Evolutionary conservation across 2,113 vertebrate genomes (phyloP).

Genomic region (Columba livia): DNA sequence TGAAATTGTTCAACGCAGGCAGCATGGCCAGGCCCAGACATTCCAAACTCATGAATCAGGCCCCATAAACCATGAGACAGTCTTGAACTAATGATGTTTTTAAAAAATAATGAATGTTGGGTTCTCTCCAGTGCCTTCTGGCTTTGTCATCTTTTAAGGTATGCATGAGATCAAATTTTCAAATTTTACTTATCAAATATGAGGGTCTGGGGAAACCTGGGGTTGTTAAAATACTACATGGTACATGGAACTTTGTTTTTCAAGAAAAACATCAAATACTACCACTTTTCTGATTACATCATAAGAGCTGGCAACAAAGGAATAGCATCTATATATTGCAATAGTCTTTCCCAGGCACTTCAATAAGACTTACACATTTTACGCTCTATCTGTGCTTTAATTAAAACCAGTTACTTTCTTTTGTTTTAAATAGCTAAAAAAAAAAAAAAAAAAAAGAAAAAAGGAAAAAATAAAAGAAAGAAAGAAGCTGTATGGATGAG

Average conservation of each 20-base stretch:
- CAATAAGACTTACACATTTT: slow-evolving; percentile 17
- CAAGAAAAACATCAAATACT: not conserved
- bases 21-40: not conserved
- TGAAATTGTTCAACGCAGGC: not conserved
- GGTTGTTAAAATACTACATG: not conserved
- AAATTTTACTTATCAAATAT: not conserved
- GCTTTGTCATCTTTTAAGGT: not conserved
- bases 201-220: not conserved
- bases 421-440: slow-evolving; percentile 49
- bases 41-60: not conserved
- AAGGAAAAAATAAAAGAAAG: slow-evolving; percentile 14
- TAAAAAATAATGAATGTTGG: not conserved
- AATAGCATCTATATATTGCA: not conserved
- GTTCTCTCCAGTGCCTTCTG: not conserved
- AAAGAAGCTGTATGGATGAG: slow-evolving; percentile 1
- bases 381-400: slow-evolving; percentile 22
- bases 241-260: not conserved
- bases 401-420: slow-evolving; percentile 55
- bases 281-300: not conserved
- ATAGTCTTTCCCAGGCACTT: slow-evolving; percentile 17
- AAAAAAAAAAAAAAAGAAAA: not conserved
- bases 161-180: not conserved
- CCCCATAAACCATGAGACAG: not conserved
- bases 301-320: not conserved
- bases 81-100: not conserved